Base-by-base conservation (phyloP, 2,888 invertebrate species). In the Agriopis marginaria region DNA sequence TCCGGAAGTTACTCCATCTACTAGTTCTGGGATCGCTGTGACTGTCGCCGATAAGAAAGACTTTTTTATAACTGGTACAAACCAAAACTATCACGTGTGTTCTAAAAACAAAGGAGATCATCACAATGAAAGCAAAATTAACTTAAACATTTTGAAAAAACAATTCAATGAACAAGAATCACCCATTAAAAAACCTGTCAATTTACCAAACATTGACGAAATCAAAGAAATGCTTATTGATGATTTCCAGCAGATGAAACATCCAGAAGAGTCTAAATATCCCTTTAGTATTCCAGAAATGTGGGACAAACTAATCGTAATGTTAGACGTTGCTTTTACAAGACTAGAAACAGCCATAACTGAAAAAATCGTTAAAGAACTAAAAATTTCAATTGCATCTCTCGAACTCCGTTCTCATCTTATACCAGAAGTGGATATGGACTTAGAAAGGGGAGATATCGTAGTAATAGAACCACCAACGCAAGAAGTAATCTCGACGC, bases 331-430 rank as follows among this genome's bases (percentile, higher is more conserved):
- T 42, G 80, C 88, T 61, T 74, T 90, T 0, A 86, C 83, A 75
- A 86, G 78, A 75, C 77, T 92, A 10, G 91, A 92, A 79, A 81
- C 86, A 6, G 82, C 84, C 6, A 64, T 93, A 39, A 76, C 83
- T 9, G 84, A 88, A 0, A 91, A 85, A 79, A 86, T 92, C 54
- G 67, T 84, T 7, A 84, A 67, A 32, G 89, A 91, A 76, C 68
- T 92, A n/a, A 87, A 82, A 49, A 82, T 73, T 47, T 50, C 70
- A 66, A 64, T 62, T 56, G n/a, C 61, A 63, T 7, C 70, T 68
- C 17, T 51, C 23, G 70, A 73, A 64, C 39, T 61, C 49, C 23
- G 51, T 64, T 9, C 17, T 12, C 49, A 55, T 56, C 44, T 58
- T 54, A 53, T 11, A 66, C 50, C 50, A 45, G 66, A 70, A 66